Conservation (phyloP, 2,797 vertebrate species). For the Trachurus trachurus region DNA sequence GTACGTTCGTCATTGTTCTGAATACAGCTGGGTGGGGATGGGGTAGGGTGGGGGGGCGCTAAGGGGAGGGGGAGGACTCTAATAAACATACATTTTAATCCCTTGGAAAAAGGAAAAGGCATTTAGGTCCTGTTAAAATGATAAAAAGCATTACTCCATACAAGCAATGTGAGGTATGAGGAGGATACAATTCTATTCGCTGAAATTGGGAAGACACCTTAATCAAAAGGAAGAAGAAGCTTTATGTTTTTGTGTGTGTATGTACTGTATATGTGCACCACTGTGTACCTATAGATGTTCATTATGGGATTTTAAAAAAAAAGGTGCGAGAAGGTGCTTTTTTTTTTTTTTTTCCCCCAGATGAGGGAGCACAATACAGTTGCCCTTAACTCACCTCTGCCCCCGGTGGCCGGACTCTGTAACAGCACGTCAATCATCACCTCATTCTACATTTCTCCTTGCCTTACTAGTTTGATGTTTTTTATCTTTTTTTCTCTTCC, state of each 20-base stretch:
- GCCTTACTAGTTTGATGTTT: constrained; percentile 75
- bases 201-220: constrained; percentile 81
- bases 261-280: constrained; percentile 45
- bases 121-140: constrained; percentile 78
- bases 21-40: constrained; percentile 46
- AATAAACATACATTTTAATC: constrained; percentile 66
- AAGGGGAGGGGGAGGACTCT: constrained; percentile 59
- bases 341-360: constrained; percentile 1
- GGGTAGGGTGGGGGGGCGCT: constrained; percentile 46
- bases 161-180: constrained; percentile 83
- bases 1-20: constrained; percentile 50
- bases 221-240: constrained; percentile 70
- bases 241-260: constrained; percentile 42
- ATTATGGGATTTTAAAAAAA: neutral
- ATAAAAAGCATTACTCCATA: constrained; percentile 76
- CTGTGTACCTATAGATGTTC: constrained; percentile 55
- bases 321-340: constrained; percentile 37
- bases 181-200: constrained; percentile 80
- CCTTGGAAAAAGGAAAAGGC: constrained; percentile 74
- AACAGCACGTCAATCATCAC: constrained; percentile 69
- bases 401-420: constrained; percentile 60
- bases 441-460: constrained; percentile 65
- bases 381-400: constrained; percentile 33
- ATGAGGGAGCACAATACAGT: constrained; percentile 19
- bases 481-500: constrained; percentile 47